These are phyloP conservation scores for Lasiurus cinereus DNA, from an alignment of 2,113 vertebrate genomes.

Conservation along the genomic window DNA sequence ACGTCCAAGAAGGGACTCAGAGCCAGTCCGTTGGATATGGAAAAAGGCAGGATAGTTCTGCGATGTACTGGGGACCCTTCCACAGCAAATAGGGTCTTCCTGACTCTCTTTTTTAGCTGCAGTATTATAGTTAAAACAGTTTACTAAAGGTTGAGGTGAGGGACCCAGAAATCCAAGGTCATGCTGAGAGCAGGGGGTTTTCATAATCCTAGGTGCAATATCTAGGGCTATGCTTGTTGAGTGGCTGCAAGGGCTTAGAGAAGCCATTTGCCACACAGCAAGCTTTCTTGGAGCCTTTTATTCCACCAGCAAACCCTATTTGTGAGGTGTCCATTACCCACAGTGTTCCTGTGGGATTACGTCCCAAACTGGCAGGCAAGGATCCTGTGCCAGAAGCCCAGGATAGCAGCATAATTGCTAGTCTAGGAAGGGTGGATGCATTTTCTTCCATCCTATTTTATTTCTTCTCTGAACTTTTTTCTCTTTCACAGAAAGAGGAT, in stretches of 20 bases:
- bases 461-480: conserved; percentile 3
- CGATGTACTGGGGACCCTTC: not conserved
- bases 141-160: not conserved
- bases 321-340: not conserved
- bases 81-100: not conserved
- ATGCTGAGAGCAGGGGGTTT: not conserved
- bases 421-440: not conserved
- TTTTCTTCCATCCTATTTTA: not conserved
- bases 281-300: not conserved
- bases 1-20: not conserved
- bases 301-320: not conserved
- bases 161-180: not conserved
- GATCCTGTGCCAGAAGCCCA: not conserved
- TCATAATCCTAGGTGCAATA: not conserved
- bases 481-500: not conserved
- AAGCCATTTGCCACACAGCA: not conserved
- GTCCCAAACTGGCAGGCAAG: not conserved
- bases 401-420: not conserved
- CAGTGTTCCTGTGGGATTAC: not conserved
- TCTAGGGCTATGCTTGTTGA: not conserved
- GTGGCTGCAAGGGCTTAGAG: not conserved
- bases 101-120: not conserved
- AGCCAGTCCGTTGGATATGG: not conserved
- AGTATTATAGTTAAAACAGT: not conserved
- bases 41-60: not conserved